These are phyloP conservation scores for Saguinus imperator DNA, from an alignment of 2,113 vertebrate genomes.

Conservation along the genomic window DNA sequence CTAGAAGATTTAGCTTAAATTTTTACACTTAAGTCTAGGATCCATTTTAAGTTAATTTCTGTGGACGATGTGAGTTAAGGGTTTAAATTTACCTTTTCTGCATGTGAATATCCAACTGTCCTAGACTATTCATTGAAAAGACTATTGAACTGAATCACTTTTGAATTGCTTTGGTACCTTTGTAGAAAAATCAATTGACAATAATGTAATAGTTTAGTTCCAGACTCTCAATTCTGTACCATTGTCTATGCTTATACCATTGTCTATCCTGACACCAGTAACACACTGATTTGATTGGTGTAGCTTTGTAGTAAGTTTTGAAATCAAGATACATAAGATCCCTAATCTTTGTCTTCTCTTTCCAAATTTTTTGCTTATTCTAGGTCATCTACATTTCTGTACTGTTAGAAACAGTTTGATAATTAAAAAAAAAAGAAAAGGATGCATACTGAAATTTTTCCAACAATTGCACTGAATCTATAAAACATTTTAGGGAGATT, in stretches of 20 bases:
- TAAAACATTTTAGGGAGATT: neutral
- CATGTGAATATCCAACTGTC: neutral
- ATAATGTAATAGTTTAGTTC: neutral
- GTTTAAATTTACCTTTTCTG: constrained; percentile 7
- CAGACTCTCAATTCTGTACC: neutral
- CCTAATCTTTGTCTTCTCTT: constrained; percentile 23
- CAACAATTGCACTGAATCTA: neutral
- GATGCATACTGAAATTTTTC: neutral
- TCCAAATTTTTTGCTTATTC: constrained; percentile 13
- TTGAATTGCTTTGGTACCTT: constrained; percentile 2
- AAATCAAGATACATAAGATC: neutral
- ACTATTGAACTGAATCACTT: neutral
- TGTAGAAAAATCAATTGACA: constrained; percentile 23
- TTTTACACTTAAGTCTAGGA: neutral
- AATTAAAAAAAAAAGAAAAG: neutral
- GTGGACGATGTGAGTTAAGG: neutral
- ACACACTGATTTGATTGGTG: neutral
- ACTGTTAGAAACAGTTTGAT: neutral
- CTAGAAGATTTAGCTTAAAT: neutral
- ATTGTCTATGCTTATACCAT: neutral
- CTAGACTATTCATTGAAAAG: neutral
- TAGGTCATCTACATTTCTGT: neutral
- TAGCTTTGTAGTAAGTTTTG: constrained; percentile 1
- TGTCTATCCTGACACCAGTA: neutral
- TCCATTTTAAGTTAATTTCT: constrained; percentile 28